phyloP scores from a whole-genome alignment of 2,797 vertebrate species.

The Dryobates pubescens region DNA sequence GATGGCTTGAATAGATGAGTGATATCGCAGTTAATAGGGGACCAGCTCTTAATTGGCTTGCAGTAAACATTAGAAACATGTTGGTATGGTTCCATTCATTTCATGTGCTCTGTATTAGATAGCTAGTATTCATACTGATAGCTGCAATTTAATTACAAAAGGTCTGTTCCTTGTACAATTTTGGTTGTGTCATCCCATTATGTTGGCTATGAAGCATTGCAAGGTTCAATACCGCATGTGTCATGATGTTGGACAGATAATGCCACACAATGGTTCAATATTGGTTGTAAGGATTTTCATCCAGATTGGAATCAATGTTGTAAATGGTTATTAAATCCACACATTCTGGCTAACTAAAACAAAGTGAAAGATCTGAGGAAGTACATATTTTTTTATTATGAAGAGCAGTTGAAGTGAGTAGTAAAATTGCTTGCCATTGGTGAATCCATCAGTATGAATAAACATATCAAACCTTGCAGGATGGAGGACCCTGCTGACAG shows the following conservation, averaged over 20 bases:
- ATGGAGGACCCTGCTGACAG: not conserved
- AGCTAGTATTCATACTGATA: slow-evolving; percentile 58
- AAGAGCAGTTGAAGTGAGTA: not conserved
- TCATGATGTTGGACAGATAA: slow-evolving; percentile 38
- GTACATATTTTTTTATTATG: slow-evolving; percentile 4
- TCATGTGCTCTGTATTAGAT: slow-evolving; percentile 45
- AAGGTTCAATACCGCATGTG: slow-evolving; percentile 28
- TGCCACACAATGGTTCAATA: slow-evolving; percentile 17
- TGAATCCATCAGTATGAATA: slow-evolving; percentile 14
- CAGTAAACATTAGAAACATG: slow-evolving; percentile 60
- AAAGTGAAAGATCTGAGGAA: slow-evolving; percentile 31
- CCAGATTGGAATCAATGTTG: slow-evolving; percentile 53
- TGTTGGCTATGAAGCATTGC: slow-evolving; percentile 42
- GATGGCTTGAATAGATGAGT: slow-evolving; percentile 33
- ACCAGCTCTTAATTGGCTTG: slow-evolving; percentile 66
- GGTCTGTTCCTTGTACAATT: slow-evolving; percentile 57
- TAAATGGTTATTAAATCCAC: slow-evolving; percentile 48
- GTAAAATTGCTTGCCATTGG: not conserved
- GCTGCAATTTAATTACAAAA: slow-evolving; percentile 69
- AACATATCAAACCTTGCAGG: not conserved
- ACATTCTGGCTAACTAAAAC: slow-evolving; percentile 42
- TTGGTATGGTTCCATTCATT: slow-evolving; percentile 59
- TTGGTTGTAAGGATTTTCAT: slow-evolving; percentile 34
- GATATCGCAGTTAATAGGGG: slow-evolving; percentile 51
- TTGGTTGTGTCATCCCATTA: slow-evolving; percentile 52